Base-by-base conservation (phyloP, 2,888 invertebrate species). In the Polydrusus pterygomalis region DNA sequence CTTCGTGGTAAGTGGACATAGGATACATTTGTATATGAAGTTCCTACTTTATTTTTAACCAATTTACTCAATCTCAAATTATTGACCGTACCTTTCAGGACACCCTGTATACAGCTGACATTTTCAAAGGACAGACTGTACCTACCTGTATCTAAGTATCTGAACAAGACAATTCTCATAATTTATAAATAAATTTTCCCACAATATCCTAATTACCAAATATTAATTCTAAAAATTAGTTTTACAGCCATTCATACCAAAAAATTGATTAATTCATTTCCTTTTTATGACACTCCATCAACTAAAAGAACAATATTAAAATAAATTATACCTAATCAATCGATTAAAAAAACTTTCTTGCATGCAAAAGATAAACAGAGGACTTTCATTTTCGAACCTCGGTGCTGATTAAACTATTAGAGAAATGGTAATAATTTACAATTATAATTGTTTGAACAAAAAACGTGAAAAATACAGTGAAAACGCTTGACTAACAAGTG, bases 391-490 rank as follows among this genome's bases (percentile, higher is more conserved):
- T 64, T 64, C 25, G 45, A 30, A 34, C 15, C 30, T 45, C 25
- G 30, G 9, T n/a, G 20, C 20, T n/a, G 45, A 45, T 63, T 47
- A 64, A 64, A 15, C 45, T 30, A 64, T 64, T 49, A 64, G 64
- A 64, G 64, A 47, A 45, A 64, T 47, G 64, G 15, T 7, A 17
- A 64, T 64, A 47, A 64, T 64, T 64, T 64, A 49, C 34, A 64
- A 64, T 49, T 64, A 49, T 64, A 64, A 64, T 49, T 64, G 64
- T 64, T 64, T 49, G 17, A n/a, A 64, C 64, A 64, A 64, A n/a
- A 64, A 45, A 38, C 30, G 17, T n/a, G 49, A 34, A 30, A 47
- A 47, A 47, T 49, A 30, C 30, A 49, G 64, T 64, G 64, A 64
- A 63, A 64, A 64, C 49, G 64, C 17, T 49, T 34, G 47, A 34